Evolutionary conservation across 2,888 invertebrate species (phyloP), one percentile per base, ranked within the genome.

Genomic region (Euspilapteryx auroguttella): DNA sequence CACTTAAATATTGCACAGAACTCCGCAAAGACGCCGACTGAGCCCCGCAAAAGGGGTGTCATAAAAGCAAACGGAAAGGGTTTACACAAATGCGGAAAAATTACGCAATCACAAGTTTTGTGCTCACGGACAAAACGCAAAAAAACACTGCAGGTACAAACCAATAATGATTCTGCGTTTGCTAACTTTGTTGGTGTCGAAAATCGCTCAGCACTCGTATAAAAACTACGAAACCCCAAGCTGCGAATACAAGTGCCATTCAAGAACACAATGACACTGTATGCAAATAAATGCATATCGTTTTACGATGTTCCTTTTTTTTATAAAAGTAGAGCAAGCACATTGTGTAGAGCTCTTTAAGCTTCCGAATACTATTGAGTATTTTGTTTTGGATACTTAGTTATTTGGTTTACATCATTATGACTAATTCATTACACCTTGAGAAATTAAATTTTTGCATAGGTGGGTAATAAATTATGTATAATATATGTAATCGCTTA

Each of bases 31-130:
- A 61, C 34, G 49, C 31, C 34, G 37, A 39, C 38, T 39, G 38
- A 37, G 43, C 39, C 45, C 40, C 40, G 41, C 46, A 63, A 66
- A 25, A 62, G 49, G 63, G 55, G 51, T 57, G 55, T 41, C 57
- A 62, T 66, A 68, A 69, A 71, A 65, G 68, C 68, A 66, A 66
- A 66, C 63, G 66, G 64, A 75, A 75, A 73, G 75, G 73, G 73
- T 75, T 71, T 59, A 53, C 45, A 66, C 61, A 71, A 39, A 71
- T 65, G 66, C 68, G 51, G 68, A 69, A 71, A 63, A 66, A 65
- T 71, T 75, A 69, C 64, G 75, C 75, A 71, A 73, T 59, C 45
- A 42, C 51, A 37, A 51, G 52, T 61, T 71, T 69, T 68, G 69
- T 43, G 58, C 51, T 31, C 34, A 38, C 42, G 44, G 39, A 45